Evolutionary conservation across 2,797 vertebrate species (phyloP).

Genomic region (Anomalospiza imberbis): DNA sequence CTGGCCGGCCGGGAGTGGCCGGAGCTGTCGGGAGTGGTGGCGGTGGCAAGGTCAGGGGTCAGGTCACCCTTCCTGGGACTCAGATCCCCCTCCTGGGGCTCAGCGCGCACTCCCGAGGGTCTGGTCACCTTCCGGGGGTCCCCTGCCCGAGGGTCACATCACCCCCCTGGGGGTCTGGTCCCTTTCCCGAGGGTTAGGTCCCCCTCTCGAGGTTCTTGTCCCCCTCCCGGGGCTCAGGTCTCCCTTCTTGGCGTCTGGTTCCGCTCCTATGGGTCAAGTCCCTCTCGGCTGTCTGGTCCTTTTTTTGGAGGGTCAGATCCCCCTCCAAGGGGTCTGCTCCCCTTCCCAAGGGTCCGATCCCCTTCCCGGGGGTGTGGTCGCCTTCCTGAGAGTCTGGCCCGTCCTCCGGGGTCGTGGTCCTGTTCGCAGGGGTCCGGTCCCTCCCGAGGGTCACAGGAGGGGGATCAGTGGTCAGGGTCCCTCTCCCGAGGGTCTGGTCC

Average conservation of each 20-base stretch:
- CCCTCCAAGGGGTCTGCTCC: neutral
- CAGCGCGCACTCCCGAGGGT: neutral
- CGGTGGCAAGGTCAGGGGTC: neutral
- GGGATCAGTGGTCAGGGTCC: too few species aligned
- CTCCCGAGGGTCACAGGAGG: neutral
- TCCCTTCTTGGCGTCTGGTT: neutral
- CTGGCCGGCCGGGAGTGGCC: neutral
- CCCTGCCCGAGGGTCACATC: neutral
- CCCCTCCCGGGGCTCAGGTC: neutral
- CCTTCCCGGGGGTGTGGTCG: accelerated
- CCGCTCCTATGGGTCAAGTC: neutral
- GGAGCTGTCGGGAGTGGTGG: neutral
- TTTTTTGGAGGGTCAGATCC: neutral
- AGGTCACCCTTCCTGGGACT: neutral
- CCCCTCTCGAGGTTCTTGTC: neutral
- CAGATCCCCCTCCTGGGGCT: neutral
- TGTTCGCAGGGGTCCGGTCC: neutral
- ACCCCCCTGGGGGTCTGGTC: too few species aligned
- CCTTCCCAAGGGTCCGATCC: neutral
- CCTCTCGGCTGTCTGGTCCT: neutral
- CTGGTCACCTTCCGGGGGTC: neutral
- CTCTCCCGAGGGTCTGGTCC: neutral
- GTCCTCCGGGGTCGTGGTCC: too few species aligned
- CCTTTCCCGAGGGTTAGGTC: neutral
- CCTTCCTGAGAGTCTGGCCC: neutral